Base-by-base conservation (phyloP, 2,888 invertebrate genomes). In the Melikaiella ostensackeni region DNA sequence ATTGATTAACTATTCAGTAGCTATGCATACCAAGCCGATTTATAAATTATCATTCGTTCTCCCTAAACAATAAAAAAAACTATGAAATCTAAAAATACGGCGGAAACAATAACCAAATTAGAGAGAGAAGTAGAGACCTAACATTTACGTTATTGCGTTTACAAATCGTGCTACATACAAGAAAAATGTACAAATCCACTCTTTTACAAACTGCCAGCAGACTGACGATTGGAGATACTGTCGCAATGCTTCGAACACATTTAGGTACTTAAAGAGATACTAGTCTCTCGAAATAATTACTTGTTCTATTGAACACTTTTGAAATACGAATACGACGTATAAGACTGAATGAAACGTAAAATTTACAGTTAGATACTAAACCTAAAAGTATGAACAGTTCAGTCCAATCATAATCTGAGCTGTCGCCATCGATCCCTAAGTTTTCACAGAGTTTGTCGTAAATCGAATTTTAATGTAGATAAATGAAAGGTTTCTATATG, bases 151-250 rank as follows among this genome's bases (percentile, higher is more conserved):
- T 70, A 70, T 30, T 70, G 19, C 46, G 21, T 16, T 64, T 38
- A 50, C 24, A 19, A 66, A 66, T 66, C 42, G 21, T 27, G 30
- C 9, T 55, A 70, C 46, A 50, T 33, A 50, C 19, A 30, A 70
- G 27, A 50, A 11, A 46, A 66, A 70, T 70, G n/a, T 70, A 70
- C 70, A 55, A 50, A 70, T 70, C 50, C 70, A 70, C 70, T 70
- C 50, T 70, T 59, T 16, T 55, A 70, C 70, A 70, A 50, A 70
- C 30, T 70, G 30, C n/a, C 24, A 50, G 42, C 42, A 66, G 66
- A 46, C 33, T 33, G 21, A 50, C 70, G 46, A 66, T 66, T 66
- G 27, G 66, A 66, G 46, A 27, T 27, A 66, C 42, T 19, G 21
- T 42, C 24, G 21, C 42, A 19, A 16, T 66, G 66, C 66, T 42